These are phyloP conservation scores for Catharus fuscescens DNA, from an alignment of 2,113 vertebrate species.

Conservation along the genomic window DNA sequence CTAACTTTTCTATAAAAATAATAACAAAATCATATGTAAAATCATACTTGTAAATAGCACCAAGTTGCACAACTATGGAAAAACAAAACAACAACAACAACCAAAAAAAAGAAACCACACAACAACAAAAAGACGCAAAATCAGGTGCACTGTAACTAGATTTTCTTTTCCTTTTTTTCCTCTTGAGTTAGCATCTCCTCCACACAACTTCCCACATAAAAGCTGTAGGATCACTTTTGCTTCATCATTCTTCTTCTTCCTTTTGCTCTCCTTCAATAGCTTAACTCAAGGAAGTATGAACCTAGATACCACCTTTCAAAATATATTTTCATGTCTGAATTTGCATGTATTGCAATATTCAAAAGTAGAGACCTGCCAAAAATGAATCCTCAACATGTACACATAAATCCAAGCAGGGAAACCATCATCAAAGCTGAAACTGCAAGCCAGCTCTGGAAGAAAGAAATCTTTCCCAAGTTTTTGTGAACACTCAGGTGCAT, in stretches of 20 bases:
- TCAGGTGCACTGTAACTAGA: neutral
- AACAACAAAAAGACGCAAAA: neutral
- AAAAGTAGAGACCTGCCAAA: neutral
- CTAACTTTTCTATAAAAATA: neutral
- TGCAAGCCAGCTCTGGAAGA: neutral
- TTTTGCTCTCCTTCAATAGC: neutral
- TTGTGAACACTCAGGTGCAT: neutral
- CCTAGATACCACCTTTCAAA: neutral
- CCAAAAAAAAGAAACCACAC: no score
- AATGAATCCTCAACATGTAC: neutral
- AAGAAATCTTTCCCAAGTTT: neutral
- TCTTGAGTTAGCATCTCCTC: neutral
- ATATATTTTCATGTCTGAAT: neutral
- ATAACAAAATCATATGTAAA: neutral
- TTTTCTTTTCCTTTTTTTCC: rapidly evolving
- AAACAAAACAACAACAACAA: neutral
- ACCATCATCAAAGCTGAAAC: neutral
- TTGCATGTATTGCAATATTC: neutral
- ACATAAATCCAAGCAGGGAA: neutral
- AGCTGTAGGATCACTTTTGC: neutral
- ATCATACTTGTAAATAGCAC: neutral
- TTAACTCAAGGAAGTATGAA: neutral
- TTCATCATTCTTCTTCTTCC: neutral
- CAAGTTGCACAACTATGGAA: neutral
- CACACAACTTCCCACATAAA: neutral